Conservation (phyloP, 2,888 invertebrate genomes). For the Stenotaenia linearis region DNA sequence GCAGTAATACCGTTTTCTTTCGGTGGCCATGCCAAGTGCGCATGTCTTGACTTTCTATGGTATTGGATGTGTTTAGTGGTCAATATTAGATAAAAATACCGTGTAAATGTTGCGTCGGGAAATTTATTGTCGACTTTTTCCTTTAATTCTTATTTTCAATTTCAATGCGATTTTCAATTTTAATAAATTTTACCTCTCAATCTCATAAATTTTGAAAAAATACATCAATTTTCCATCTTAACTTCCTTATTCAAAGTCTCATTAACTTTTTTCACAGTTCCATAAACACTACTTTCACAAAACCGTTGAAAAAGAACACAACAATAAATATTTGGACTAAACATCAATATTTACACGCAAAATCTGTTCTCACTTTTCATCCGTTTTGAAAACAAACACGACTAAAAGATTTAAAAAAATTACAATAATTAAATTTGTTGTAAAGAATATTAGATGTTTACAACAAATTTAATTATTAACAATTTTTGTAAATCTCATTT, state of each 20-base stretch:
- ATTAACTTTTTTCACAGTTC: no score
- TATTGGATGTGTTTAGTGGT: background rate
- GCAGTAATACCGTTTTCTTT: background rate
- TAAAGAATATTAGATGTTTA: no score
- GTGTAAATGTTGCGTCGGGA: background rate
- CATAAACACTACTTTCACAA: no score
- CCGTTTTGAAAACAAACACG: no score
- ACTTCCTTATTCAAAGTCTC: no score
- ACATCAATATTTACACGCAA: no score
- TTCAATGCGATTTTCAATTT: background rate
- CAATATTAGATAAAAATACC: constrained; percentile 13
- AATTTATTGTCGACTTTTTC: background rate
- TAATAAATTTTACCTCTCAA: background rate
- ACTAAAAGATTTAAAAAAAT: no score
- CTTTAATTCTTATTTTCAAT: background rate
- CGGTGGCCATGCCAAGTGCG: background rate
- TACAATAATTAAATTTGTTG: no score
- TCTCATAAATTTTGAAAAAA: background rate
- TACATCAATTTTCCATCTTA: background rate
- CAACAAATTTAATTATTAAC: no score
- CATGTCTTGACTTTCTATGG: background rate
- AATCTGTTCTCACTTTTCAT: no score
- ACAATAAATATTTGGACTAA: no score
- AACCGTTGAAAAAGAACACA: no score
- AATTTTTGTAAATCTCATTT: background rate